Evolutionary conservation across 2,888 invertebrate genomes (phyloP), one percentile per base, ranked within the genome.

Genomic region (Caenorhabditis sinica): DNA sequence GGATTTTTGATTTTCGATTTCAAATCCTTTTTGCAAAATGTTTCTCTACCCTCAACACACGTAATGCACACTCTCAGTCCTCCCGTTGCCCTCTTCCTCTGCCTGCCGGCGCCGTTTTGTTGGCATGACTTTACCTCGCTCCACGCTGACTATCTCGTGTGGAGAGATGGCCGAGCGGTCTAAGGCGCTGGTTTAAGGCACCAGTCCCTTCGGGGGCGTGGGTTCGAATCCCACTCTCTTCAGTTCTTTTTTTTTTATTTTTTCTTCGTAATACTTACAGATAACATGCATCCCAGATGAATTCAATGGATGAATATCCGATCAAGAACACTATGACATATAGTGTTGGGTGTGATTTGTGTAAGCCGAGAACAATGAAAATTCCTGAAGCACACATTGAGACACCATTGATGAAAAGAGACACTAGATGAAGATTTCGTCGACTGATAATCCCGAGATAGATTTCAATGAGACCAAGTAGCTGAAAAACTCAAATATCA

Each of bases 171-270:
- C 82, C 82, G 82, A 85, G 82, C 82, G 85, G 82, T 95, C 95
- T 95, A 95, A 95, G 95, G 95, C 95, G 95, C 95, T 95, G 95
- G 95, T 95, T 96, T 96, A 95, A 96, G 96, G 95, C 95, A 89
- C 89, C 89, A 96, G 96, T 95, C 95, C 95, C 95, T 94, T 95
- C 95, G 95, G 93, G 91, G 95, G 95, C 95, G 95, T 95, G 95
- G 95, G 95, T 95, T 95, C 95, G 95, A 95, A 95, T 95, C 95
- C 95, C 95, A 95, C 95, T 91, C 90, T 90, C 88, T 82, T 87
- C 89, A 89, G 85, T 76, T 56, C 58, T 49, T 85, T 75, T 80
- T 81, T 74, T 15, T 9, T 5, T 5, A 40, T 77, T 51, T 63
- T 40, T 33, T 1, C 2, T 45, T 45, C 15, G 15, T 17, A 1